Conservation (phyloP, 2,888 invertebrate genomes). For the Aleiodes leptofemur region DNA sequence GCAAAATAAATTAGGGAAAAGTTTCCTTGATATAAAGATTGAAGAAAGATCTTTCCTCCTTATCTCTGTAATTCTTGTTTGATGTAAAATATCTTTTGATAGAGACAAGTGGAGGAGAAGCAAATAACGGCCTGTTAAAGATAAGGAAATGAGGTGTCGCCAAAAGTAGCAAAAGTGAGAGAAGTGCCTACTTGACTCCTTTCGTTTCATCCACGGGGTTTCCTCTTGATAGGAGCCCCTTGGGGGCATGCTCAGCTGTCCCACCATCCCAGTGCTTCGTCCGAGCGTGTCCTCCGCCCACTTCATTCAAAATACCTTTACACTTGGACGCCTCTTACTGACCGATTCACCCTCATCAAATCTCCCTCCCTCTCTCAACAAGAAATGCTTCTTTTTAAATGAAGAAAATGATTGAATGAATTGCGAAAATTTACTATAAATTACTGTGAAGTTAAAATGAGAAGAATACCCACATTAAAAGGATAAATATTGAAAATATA, state of each 20-base stretch:
- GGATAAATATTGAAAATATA: too few species aligned
- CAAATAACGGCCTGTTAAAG: conserved; percentile 74
- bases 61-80: neutral
- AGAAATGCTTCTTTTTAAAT: neutral
- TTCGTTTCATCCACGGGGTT: conserved; percentile 46
- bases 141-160: conserved; percentile 76
- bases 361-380: neutral
- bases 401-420: conserved; percentile 12
- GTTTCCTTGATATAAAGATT: too few species aligned
- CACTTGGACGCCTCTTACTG: conserved; percentile 67
- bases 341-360: conserved; percentile 29
- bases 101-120: conserved; percentile 41
- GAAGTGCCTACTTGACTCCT: conserved; percentile 30
- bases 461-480: too few species aligned
- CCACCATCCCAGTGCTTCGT: conserved; percentile 47
- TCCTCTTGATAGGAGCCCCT: conserved; percentile 56
- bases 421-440: too few species aligned
- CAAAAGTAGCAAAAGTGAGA: conserved; percentile 36
- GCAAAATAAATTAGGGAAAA: too few species aligned
- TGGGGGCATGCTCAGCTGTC: conserved; percentile 62
- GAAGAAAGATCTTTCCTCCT: too few species aligned
- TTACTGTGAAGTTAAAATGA: too few species aligned
- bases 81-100: conserved; percentile 28
- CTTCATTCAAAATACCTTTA: conserved; percentile 71
- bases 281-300: conserved; percentile 54